Base-by-base conservation (phyloP, 2,113 vertebrate genomes). In the Siniperca chuatsi region DNA sequence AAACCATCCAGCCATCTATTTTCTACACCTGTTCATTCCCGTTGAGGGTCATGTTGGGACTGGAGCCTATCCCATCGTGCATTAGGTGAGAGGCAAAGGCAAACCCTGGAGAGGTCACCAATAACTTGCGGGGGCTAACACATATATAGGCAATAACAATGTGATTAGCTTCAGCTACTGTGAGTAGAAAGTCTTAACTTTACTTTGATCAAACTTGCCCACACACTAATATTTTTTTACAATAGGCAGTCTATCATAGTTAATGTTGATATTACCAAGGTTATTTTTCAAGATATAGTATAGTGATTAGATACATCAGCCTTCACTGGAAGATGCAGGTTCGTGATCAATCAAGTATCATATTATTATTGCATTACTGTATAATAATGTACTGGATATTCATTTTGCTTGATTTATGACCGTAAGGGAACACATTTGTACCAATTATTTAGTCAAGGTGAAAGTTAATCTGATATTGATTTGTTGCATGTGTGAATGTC, bases 401-500 rank as follows among this genome's bases (percentile, higher is more conserved):
- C 3, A 35, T 40, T 71, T 82, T 29, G 5, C 12, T 74, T 72
- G 7, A 65, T 84, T 77, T 52, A 69, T 81, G 33, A 20, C 8
- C 10, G 18, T 5, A 35, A 29, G 2, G 21, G 29, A 44, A 29
- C 42, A 67, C 3, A 76, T 35, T 23, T 69, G 12, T 75, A 75
- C 1, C 2, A 68, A 8, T 40, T 57, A 48, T 35, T n/a, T 33
- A 55, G 4, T 78, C 50, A 69, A 65, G 46, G 62, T 78, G 61
- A 69, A 68, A 37, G 40, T 18, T 81, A 70, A 82, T 72, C 25
- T 83, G 37, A 60, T 75, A 57, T 67, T 76, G n/a, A 74, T 87
- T 35, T 82, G 25, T 77, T 85, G 68, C 20, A 29, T 67, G n/a
- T 87, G 23, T 87, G 40, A 62, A 64, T 89, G 50, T 81, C 33